phyloP scores from a whole-genome alignment of 2,888 invertebrate genomes.

The Mythimna vitellina region DNA sequence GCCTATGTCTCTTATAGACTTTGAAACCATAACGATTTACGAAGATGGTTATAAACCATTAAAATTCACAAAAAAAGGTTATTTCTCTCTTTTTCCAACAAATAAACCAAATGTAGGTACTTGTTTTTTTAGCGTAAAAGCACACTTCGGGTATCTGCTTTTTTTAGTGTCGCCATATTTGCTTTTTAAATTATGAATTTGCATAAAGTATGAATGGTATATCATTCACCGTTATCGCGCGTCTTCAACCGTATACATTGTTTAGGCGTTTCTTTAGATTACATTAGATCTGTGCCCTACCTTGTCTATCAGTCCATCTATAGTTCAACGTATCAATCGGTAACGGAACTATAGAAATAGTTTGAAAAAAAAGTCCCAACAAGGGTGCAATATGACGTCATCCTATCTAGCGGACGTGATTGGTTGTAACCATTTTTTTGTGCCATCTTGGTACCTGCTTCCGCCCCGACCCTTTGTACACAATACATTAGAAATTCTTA shows the following conservation, averaged over 20 bases:
- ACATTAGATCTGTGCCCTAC: neutral
- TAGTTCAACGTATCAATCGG: neutral
- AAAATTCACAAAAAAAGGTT: too few species aligned
- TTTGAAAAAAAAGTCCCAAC: neutral
- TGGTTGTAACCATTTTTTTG: slow-evolving; percentile 20
- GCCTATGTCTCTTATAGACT: too few species aligned
- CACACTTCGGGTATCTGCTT: too few species aligned
- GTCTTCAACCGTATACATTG: neutral
- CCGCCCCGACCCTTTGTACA: slow-evolving; percentile 12
- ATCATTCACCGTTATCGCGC: neutral
- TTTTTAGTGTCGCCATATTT: neutral
- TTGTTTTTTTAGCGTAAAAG: too few species aligned
- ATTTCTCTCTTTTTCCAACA: too few species aligned
- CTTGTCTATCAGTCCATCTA: neutral
- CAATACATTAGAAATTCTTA: slow-evolving; percentile 30
- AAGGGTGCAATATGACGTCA: slow-evolving; percentile 19
- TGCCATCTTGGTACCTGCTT: slow-evolving; percentile 40
- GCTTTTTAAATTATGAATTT: neutral
- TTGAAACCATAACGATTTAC: too few species aligned
- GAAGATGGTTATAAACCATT: too few species aligned
- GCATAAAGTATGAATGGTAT: neutral
- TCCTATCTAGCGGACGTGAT: neutral
- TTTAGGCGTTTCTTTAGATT: too few species aligned
- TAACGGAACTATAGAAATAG: neutral
- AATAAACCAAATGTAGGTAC: too few species aligned